Evolutionary conservation across 2,113 vertebrate species (phyloP).

Genomic region (Camelus dromedarius): DNA sequence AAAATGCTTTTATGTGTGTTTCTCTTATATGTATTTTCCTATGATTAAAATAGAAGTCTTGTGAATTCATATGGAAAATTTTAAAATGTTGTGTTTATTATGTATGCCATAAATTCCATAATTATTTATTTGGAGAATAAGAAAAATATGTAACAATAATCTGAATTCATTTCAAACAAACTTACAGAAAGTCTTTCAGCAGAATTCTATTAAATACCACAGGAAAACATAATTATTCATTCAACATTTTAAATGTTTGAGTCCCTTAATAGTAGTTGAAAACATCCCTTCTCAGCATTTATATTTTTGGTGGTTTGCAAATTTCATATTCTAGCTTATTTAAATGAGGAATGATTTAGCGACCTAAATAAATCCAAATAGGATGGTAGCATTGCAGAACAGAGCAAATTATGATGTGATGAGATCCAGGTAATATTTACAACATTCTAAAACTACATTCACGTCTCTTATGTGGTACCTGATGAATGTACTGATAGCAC

Average conservation of each 20-base stretch:
- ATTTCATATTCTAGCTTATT: slow-evolving; percentile 48
- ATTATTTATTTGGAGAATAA: slow-evolving; percentile 2
- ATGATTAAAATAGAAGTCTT: not conserved
- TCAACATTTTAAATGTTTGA: not conserved
- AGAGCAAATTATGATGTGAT: not conserved
- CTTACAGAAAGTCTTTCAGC: not conserved
- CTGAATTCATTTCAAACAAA: slow-evolving; percentile 53
- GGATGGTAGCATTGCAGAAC: not conserved
- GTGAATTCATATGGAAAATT: not conserved
- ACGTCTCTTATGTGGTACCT: not conserved
- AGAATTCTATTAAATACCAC: not conserved
- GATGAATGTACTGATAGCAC: not conserved
- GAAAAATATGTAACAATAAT: not conserved
- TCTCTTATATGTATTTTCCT: not conserved
- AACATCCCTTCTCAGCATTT: slow-evolving; percentile 7
- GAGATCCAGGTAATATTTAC: not conserved
- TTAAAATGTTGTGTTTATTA: slow-evolving; percentile 17
- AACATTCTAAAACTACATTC: not conserved
- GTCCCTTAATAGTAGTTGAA: slow-evolving; percentile 21
- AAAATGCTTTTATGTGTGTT: not conserved
- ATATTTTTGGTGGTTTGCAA: not conserved
- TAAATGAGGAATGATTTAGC: not conserved
- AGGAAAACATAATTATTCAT: slow-evolving; percentile 17
- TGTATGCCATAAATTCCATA: not conserved
- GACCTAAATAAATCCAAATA: slow-evolving; percentile 33